These are phyloP conservation scores for Silurus aristotelis DNA, from an alignment of 2,797 vertebrate genomes.

Conservation along the genomic window DNA sequence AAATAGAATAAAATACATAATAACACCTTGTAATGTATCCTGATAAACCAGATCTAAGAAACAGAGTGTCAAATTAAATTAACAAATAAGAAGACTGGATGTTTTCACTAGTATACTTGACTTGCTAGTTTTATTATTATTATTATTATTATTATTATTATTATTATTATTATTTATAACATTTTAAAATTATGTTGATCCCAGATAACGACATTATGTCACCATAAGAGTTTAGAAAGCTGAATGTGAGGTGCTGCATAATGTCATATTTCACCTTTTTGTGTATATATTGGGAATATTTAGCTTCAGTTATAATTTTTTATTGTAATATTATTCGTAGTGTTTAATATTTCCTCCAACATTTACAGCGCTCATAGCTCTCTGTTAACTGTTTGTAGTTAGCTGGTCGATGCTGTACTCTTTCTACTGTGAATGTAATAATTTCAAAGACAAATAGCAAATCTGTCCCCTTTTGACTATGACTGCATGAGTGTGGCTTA, in stretches of 20 bases:
- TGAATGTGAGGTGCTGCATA: not conserved
- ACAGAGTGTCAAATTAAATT: too few species aligned
- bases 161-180: too few species aligned
- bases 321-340: not conserved
- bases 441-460: not conserved
- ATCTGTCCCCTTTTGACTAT: not conserved
- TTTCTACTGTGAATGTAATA: not conserved
- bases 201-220: not conserved
- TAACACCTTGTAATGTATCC: not conserved
- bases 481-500: not conserved
- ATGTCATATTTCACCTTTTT: not conserved
- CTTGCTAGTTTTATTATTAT: too few species aligned
- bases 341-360: not conserved
- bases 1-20: not conserved
- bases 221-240: not conserved
- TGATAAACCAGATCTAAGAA: too few species aligned
- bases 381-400: not conserved
- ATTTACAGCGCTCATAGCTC: not conserved
- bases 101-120: too few species aligned
- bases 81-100: too few species aligned
- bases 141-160: too few species aligned
- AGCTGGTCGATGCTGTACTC: not conserved
- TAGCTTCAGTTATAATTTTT: not conserved
- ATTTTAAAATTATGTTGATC: too few species aligned
- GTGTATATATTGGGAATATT: not conserved